phyloP scores from a whole-genome alignment of 2,113 vertebrate genomes.

The Tautogolabrus adspersus region DNA sequence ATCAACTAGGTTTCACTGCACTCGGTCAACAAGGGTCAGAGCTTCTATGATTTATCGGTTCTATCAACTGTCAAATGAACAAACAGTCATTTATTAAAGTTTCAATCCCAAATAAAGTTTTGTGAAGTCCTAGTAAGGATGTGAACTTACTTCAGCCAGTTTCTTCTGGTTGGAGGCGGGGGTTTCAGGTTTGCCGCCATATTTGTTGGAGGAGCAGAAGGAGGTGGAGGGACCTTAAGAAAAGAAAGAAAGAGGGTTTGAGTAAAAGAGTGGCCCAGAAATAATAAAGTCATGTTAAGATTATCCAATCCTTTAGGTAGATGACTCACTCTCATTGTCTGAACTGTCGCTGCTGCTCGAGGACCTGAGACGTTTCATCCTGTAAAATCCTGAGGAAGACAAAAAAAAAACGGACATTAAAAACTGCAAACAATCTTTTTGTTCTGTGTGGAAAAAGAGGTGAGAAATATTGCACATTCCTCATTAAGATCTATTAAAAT shows the following conservation, averaged over 20 bases:
- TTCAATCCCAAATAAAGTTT: background rate
- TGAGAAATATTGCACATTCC: no score
- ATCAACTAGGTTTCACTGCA: background rate
- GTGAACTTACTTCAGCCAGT: conserved; percentile 90
- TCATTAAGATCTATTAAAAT: no score
- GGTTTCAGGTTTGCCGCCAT: conserved; percentile 90
- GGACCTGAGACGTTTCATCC: conserved; percentile 96
- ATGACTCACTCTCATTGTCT: conserved; percentile 95
- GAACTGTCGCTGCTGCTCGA: conserved; percentile 98
- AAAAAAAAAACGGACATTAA: background rate
- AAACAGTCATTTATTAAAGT: background rate
- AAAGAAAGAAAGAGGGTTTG: background rate
- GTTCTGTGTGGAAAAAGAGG: no score
- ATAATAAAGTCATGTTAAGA: background rate
- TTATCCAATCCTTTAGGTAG: background rate
- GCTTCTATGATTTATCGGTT: no score
- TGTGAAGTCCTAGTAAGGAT: background rate
- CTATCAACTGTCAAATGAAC: no score
- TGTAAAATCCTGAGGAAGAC: conserved; percentile 88
- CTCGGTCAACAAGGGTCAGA: no score
- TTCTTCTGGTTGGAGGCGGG: conserved; percentile 91
- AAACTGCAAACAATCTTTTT: background rate
- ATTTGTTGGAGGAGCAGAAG: conserved; percentile 90
- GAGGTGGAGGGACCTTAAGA: conserved; percentile 93
- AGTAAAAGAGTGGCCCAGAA: background rate